Conservation (phyloP, 2,113 vertebrate species). For the Scolopax mira region DNA sequence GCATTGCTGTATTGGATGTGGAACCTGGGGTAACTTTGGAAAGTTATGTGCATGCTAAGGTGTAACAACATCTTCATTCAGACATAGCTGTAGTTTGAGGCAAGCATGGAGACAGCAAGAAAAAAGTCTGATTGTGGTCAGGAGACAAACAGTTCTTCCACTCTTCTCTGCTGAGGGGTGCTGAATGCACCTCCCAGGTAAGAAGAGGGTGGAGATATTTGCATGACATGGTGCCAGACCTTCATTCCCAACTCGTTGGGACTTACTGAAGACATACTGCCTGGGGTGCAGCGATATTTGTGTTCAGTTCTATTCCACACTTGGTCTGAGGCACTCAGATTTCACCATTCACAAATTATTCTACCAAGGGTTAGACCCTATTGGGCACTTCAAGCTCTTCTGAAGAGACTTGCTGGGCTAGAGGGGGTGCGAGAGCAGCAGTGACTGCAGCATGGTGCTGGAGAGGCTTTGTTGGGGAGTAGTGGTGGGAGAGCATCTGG, state of each 20-base stretch:
- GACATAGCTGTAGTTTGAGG: neutral
- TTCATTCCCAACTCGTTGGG: neutral
- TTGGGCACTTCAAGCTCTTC: neutral
- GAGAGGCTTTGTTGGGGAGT: neutral
- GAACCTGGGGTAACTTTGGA: neutral
- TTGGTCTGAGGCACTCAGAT: neutral
- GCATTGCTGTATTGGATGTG: neutral
- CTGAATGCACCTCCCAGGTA: neutral
- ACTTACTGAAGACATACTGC: fast-evolving
- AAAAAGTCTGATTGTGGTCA: neutral
- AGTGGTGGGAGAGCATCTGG: neutral
- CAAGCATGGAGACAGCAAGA: fast-evolving
- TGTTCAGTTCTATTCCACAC: neutral
- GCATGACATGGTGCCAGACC: neutral
- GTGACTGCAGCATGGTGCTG: neutral
- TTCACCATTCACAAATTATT: neutral
- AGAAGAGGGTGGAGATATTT: neutral
- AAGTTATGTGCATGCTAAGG: neutral
- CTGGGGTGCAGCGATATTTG: fast-evolving
- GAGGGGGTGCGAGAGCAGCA: neutral
- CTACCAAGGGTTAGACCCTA: neutral
- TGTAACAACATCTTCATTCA: neutral
- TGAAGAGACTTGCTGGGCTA: neutral
- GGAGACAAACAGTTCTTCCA: neutral
- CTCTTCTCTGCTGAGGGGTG: neutral